Evolutionary conservation across 2,113 vertebrate genomes (phyloP).

Genomic region (Corynorhinus townsendii): DNA sequence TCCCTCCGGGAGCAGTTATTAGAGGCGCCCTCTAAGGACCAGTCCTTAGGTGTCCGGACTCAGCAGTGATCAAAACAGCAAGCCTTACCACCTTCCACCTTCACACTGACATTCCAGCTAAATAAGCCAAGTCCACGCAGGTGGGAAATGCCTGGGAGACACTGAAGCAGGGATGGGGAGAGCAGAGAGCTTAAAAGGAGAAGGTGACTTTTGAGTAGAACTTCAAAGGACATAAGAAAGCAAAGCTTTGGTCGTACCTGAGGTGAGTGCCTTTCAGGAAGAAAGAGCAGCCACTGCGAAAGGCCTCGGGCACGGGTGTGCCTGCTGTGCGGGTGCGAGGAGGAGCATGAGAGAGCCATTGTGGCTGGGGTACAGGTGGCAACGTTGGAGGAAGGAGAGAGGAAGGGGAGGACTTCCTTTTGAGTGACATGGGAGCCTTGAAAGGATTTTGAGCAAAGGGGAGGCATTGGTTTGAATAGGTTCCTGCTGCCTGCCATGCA

Average conservation of each 20-base stretch:
- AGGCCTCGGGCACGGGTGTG: not conserved
- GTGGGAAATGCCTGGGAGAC: not conserved
- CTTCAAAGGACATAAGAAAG: not conserved
- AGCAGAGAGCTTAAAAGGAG: not conserved
- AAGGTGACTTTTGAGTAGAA: not conserved
- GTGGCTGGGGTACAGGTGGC: no score
- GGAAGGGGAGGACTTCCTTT: not conserved
- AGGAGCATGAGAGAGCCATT: not conserved
- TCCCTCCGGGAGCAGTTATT: no score
- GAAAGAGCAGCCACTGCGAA: not conserved
- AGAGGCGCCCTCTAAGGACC: not conserved
- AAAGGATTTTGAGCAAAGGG: not conserved
- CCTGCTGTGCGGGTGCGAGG: not conserved
- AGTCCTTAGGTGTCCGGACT: not conserved
- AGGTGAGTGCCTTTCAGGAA: not conserved
- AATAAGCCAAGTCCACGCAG: not conserved
- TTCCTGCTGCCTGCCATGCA: not conserved
- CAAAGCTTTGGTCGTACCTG: not conserved
- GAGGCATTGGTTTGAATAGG: not conserved
- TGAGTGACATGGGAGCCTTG: not conserved
- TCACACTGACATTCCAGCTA: not conserved
- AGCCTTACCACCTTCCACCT: not conserved
- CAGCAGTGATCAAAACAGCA: no score
- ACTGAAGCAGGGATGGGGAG: not conserved
- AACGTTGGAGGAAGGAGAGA: no score